phyloP scores from a whole-genome alignment of 2,797 vertebrate genomes.

The Corythornis leucogaster region DNA sequence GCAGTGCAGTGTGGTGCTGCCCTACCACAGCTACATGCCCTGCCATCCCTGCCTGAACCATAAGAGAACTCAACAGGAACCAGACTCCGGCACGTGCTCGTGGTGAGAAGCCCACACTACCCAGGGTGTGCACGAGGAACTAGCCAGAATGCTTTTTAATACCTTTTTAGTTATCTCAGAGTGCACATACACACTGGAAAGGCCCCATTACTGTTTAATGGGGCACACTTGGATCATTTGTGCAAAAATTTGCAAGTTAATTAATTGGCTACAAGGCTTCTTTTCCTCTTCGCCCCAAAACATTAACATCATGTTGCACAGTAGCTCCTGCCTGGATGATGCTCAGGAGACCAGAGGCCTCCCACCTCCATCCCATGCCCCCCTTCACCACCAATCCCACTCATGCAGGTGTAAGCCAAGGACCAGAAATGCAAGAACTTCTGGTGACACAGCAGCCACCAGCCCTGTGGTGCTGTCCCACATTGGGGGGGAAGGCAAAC shows the following conservation, averaged over 20 bases:
- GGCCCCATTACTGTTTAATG: neutral
- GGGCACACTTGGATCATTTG: neutral
- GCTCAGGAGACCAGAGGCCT: neutral
- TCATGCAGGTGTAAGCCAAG: neutral
- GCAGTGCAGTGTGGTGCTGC: neutral
- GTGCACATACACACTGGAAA: neutral
- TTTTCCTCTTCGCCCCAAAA: neutral
- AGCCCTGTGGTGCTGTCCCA: neutral
- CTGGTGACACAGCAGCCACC: neutral
- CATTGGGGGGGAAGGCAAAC: fast-evolving
- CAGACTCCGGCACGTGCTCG: neutral
- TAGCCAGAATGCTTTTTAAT: neutral
- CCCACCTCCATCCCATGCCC: fast-evolving
- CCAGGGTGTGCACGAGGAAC: neutral
- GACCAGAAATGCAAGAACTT: neutral
- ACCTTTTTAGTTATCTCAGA: neutral
- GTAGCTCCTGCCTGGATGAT: neutral
- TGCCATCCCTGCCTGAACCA: neutral
- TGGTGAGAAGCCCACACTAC: neutral
- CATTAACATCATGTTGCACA: neutral
- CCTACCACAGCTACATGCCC: neutral
- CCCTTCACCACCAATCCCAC: neutral
- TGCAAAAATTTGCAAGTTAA: neutral
- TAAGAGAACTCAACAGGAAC: neutral
- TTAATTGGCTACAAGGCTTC: neutral